Percentiles rank a stretch among this genome's conserved stretches.
Evolutionary conservation across 1,140 invertebrate species (phyloP).

Genomic region (Mercenaria mercenaria): DNA sequence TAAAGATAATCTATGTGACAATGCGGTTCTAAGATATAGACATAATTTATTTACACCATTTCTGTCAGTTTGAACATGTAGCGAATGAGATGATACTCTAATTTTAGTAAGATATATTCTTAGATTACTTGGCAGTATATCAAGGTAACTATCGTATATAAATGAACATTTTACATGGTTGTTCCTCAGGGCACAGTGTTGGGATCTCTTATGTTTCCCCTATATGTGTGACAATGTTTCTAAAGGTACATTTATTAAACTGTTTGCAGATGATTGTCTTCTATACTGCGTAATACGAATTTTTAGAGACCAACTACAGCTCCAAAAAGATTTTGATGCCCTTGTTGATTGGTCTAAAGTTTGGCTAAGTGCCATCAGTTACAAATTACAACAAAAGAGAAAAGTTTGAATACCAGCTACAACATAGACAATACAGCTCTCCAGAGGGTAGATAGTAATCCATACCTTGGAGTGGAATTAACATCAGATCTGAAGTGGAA

Average conservation of each 20-base stretch:
- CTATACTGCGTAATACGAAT: background rate
- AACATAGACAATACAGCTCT: background rate
- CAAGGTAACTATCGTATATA: too few species aligned
- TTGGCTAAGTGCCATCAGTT: constrained; percentile 1
- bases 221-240: background rate
- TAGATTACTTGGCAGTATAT: too few species aligned
- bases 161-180: too few species aligned
- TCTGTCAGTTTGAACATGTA: too few species aligned
- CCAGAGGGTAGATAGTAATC: background rate
- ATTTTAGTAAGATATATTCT: too few species aligned
- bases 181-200: constrained; percentile 58
- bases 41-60: too few species aligned
- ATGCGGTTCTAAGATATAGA: too few species aligned
- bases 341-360: background rate
- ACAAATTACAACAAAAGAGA: background rate
- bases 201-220: background rate
- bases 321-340: background rate
- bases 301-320: background rate
- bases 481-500: constrained; percentile 17
- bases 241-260: background rate
- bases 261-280: background rate
- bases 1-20: too few species aligned
- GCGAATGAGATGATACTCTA: too few species aligned
- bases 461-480: background rate
- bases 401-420: background rate